A percentile compares a stretch with the other conserved stretches of the same genome.
These are phyloP conservation scores for Pionites leucogaster DNA, from an alignment of 2,113 vertebrate genomes.

Conservation along the genomic window DNA sequence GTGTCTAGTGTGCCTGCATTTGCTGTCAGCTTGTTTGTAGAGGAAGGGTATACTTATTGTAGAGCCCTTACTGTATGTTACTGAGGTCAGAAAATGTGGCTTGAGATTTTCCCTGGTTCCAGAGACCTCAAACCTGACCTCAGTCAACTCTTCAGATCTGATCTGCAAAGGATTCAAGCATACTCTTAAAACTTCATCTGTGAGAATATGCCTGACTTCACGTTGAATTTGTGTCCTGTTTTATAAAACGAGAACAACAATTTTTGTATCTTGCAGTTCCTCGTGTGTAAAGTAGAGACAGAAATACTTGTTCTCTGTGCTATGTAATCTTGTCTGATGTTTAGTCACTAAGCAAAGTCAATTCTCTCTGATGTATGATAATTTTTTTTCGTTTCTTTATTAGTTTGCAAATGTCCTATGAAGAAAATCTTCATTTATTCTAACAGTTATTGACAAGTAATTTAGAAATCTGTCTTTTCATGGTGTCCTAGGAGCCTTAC, in stretches of 20 bases:
- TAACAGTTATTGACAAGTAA: background rate
- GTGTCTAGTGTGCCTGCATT: background rate
- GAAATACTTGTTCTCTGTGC: background rate
- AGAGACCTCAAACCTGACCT: background rate
- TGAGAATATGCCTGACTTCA: background rate
- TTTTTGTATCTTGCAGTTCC: background rate
- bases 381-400: background rate
- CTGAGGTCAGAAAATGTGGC: background rate
- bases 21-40: background rate
- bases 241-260: background rate
- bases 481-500: background rate
- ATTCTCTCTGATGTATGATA: background rate
- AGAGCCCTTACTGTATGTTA: background rate
- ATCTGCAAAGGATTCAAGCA: background rate
- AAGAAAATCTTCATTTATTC: background rate
- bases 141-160: background rate
- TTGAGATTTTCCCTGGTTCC: background rate
- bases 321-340: fast-evolving
- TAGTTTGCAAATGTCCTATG: background rate
- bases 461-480: background rate
- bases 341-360: background rate
- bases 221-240: background rate
- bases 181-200: background rate
- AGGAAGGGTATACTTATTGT: background rate
- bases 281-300: background rate